Conservation (phyloP, 2,888 invertebrate genomes). For the Empis livida region DNA sequence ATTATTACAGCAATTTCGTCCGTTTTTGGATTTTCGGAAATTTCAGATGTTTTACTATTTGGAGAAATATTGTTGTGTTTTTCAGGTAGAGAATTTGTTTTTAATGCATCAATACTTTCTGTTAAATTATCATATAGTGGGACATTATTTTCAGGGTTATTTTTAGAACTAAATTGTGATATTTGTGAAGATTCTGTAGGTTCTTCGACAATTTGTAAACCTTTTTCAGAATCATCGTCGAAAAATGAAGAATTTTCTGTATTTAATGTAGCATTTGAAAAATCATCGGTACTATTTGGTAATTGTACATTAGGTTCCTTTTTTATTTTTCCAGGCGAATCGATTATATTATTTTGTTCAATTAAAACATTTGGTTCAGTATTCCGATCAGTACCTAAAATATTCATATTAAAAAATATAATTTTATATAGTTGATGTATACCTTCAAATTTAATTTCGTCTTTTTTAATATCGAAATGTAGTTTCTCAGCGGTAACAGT, state of each 20-base stretch:
- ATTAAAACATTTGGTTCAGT: neutral
- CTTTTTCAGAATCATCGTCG: conserved; percentile 1
- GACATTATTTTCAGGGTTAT: neutral
- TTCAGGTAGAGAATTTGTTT: too few species aligned
- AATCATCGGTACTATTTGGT: neutral
- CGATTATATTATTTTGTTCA: neutral
- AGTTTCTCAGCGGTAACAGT: conserved; percentile 11
- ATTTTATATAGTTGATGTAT: neutral
- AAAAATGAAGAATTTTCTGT: neutral
- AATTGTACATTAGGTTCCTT: neutral
- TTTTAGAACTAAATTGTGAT: neutral
- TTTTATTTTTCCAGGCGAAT: neutral
- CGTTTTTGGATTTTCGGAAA: neutral
- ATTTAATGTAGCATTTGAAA: neutral
- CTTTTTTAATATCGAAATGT: conserved; percentile 33
- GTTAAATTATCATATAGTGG: neutral
- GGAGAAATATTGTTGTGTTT: too few species aligned
- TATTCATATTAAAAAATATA: neutral
- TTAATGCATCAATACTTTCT: neutral
- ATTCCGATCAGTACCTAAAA: conserved; percentile 24
- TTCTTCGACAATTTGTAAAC: neutral
- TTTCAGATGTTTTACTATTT: neutral
- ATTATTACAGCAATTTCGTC: too few species aligned
- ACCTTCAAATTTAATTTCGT: conserved; percentile 34
- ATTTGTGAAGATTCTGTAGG: neutral